Evolutionary conservation across 2,113 vertebrate species (phyloP).

Genomic region (Pelvicachromis taeniatus): DNA sequence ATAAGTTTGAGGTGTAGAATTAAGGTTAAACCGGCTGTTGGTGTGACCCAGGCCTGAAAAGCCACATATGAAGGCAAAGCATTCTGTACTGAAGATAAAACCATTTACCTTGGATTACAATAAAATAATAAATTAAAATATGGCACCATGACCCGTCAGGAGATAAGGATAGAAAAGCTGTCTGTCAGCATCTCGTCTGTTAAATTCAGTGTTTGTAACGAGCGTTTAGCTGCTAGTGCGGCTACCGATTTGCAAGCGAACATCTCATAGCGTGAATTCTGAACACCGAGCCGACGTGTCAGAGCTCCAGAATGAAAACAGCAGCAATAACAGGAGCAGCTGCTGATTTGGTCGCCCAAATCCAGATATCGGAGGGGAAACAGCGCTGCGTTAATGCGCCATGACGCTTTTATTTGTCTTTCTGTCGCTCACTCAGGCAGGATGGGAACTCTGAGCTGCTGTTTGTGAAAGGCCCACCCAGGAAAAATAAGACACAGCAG

Average conservation of each 20-base stretch:
- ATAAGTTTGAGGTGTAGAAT: neutral
- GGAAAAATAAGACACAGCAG: neutral
- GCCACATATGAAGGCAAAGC: accelerated
- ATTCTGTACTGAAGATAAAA: neutral
- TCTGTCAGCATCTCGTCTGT: accelerated
- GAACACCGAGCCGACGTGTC: neutral
- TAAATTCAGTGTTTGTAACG: neutral
- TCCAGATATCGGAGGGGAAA: neutral
- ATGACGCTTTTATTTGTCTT: neutral
- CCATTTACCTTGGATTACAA: neutral
- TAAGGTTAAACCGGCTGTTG: neutral
- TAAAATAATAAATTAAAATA: neutral
- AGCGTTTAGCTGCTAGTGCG: neutral
- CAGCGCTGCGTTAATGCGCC: neutral
- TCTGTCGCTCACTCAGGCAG: neutral
- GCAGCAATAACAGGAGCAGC: neutral
- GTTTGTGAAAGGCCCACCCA: conserved; percentile 1
- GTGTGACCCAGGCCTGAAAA: neutral
- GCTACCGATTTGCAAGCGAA: neutral
- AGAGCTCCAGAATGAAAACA: neutral
- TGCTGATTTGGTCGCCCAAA: neutral
- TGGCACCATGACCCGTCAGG: accelerated
- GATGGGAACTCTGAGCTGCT: neutral
- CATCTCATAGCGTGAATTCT: neutral
- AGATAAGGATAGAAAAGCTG: neutral